Evolutionary conservation across 2,888 invertebrate species (phyloP), one percentile per base, ranked within the genome.

Genomic region (Tinea semifulvella): DNA sequence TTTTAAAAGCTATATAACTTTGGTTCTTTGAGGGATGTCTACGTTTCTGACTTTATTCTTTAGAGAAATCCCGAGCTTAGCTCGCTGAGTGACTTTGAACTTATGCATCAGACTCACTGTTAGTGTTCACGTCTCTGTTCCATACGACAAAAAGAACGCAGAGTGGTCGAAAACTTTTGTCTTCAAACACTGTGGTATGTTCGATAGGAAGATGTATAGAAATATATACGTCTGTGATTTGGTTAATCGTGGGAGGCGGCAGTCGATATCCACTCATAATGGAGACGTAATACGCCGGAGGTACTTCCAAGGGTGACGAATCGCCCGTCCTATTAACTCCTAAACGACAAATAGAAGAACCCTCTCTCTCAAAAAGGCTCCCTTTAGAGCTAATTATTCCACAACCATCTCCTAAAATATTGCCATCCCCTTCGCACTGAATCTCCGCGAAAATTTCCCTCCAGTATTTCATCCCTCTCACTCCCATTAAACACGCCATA

Each of bases 401-500:
- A 63, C 69, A 60, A 67, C 65, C 59, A 68, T 19, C 31, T 66
- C 70, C 63, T n/a, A n/a, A n/a, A n/a, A n/a, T n/a, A 13, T 63
- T 58, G 65, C 68, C 61, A 57, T 76, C 75, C 69, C 65, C 58
- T 62, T 76, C 72, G 59, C 74, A 63, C 80, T 60, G 58, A 75
- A 74, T 76, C 77, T 76, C 75, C 63, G 76, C 76, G 68, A 79
- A 79, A 79, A 70, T 76, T 80, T 79, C 77, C 80, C 73, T 70
- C 68, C 71, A 68, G 74, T 80, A 80, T 80, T 77, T 80, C 79
- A 77, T 80, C 80, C 79, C 77, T 75, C 69, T 80, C 80, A 53
- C 80, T 79, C 80, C 68, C 77, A 79, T 79, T 79, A 80, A 80
- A 75, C 79, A 77, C 73, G 56, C 80, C 79, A 79, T 80, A 80